Conservation (phyloP, 2,797 vertebrate species). For the Coregonus ussuriensis region DNA sequence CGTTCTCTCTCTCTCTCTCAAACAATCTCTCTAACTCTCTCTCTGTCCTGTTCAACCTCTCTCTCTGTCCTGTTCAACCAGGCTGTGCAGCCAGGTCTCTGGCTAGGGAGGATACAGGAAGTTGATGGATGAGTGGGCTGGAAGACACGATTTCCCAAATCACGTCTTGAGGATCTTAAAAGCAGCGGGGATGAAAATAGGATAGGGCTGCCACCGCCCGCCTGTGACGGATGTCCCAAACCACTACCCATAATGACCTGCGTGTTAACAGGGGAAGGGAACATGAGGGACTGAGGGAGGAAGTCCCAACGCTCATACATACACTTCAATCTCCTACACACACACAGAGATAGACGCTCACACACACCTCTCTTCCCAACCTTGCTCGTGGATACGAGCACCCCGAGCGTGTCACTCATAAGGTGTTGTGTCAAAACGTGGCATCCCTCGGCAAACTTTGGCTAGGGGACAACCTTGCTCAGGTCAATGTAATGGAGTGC, state of each 20-base stretch:
- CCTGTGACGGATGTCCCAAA: slow-evolving; percentile 62
- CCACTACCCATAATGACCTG: slow-evolving; percentile 73
- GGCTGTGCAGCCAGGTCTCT: slow-evolving; percentile 11
- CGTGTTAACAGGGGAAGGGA: slow-evolving; percentile 61
- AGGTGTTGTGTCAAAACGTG: neutral
- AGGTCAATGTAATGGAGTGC: slow-evolving; percentile 65
- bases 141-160: slow-evolving; percentile 68
- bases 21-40: neutral
- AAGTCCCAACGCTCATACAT: slow-evolving; percentile 18
- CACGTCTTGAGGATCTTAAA: slow-evolving; percentile 66
- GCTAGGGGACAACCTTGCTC: slow-evolving; percentile 61
- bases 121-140: slow-evolving; percentile 65
- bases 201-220: slow-evolving; percentile 45
- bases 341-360: neutral
- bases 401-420: neutral
- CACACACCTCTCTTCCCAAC: neutral
- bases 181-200: slow-evolving; percentile 56
- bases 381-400: neutral
- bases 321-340: slow-evolving; percentile 9
- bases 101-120: slow-evolving; percentile 44
- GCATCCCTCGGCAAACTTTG: slow-evolving; percentile 58
- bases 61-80: neutral
- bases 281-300: slow-evolving; percentile 32
- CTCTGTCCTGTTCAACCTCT: neutral
- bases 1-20: slow-evolving; percentile 26